Base-by-base conservation (phyloP, 1,140 invertebrate genomes). In the Trachelipus rathkii region DNA sequence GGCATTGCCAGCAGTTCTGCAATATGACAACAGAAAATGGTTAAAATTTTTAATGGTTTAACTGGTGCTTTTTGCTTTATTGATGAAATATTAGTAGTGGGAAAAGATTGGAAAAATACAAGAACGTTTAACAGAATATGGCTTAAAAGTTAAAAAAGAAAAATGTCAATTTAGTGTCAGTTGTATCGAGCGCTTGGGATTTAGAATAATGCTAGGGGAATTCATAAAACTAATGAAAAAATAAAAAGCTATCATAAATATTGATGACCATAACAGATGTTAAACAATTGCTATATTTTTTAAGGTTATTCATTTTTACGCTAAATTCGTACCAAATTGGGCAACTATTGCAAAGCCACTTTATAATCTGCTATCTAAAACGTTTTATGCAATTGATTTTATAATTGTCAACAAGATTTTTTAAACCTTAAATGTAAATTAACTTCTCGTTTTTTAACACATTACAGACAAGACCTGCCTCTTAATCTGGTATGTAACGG, bases 401-500 rank as follows among this genome's bases (percentile, higher is more conserved):
- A 75, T 9, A 33, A 33, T 44, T 68, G 68, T 71, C 74, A 83
- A 72, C 24, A 70, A 45, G 80, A 82, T 44, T 85, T 86, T 80
- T 43, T 79, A 3, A 67, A 77, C 24, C 46, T 85, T 0, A 85
- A 84, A 79, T 8, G 77, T 15, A 46, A 73, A 71, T 77, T 87
- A n/a, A 15, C 79, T 43, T 79, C 78, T n/a, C 43, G 73, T 68
- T 75, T 84, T 13, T 77, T 86, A 21, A 82, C 82, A 0, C 83
- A 85, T 75, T 88, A 84, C 79, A 84, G 88, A 67, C 82, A 83
- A 24, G 75, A 82, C 10, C 78, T 82, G 70, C 77, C 82, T 33
- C 72, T 88, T 8, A 79, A 85, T 13, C 60, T 89, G 43, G 82
- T 86, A 11, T 85, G 85, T 24, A 88, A 89, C 83, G 86, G 87